Base-by-base conservation (phyloP, 1,140 invertebrate genomes). In the Bombus consobrinus region DNA sequence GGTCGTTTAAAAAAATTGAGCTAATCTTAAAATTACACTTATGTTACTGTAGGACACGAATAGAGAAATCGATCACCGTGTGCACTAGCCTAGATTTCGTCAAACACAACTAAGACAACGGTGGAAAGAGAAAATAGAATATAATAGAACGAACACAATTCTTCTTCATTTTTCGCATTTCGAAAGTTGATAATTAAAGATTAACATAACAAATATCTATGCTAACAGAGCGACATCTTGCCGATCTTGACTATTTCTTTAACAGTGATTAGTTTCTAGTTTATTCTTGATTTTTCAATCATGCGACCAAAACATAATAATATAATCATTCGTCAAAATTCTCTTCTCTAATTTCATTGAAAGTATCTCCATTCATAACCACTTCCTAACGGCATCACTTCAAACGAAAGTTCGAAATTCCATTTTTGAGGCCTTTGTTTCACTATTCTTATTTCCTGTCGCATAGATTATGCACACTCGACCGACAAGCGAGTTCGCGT, bases 1-100 rank as follows among this genome's bases (percentile, higher is more conserved):
- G 83, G 87, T 89, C 68, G 83, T 87, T 88, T 91, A 92, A 94
- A 93, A 94, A 94, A 94, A 92, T 94, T 94, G 93, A 94, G 93
- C 93, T 94, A 94, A 92, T 92, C 94, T 94, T 94, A 94, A 92
- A 91, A 88, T 90, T 93, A 94, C n/a, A 37, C 83, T 89, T 91
- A 87, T 57, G 47, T 80, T 88, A 88, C 81, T 88, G 81, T 87
- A 73, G 66, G 83, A 88, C 83, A 88, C 84, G 86, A 83, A 83
- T 71, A 76, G 64, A 85, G 73, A 81, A 83, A 86, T 88, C 84
- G 83, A 88, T 88, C 82, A 81, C 72, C 85, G 84, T 82, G 59
- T 71, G 77, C 85, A 72, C 75, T 68, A 75, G 28, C 68, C 53
- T 72, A 71, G 73, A 53, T 71, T 69, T 62, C 47, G 59, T 84